These are phyloP conservation scores for Acanthosoma haemorrhoidale DNA, from an alignment of 2,888 invertebrate genomes.

Conservation along the genomic window DNA sequence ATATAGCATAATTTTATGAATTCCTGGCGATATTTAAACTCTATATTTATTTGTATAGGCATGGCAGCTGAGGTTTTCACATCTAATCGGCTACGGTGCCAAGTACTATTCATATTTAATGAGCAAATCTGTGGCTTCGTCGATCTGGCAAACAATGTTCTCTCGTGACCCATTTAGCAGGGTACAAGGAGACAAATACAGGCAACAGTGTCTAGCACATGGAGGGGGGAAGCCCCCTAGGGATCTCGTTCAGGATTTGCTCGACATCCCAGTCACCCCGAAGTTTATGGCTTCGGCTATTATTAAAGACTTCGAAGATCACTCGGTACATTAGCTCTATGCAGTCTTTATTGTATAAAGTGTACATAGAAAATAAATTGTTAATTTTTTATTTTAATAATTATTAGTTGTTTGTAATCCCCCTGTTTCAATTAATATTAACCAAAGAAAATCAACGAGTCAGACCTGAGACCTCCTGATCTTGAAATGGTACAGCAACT, in stretches of 20 bases:
- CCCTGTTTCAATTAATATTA: too few species aligned
- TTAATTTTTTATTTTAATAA: background rate
- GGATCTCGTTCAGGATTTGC: conserved; percentile 66
- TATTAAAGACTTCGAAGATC: conserved; percentile 33
- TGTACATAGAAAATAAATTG: background rate
- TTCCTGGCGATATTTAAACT: too few species aligned
- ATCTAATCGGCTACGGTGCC: conserved; percentile 95
- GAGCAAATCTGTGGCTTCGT: conserved; percentile 86
- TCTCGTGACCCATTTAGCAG: conserved; percentile 69
- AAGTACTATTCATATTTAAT: conserved; percentile 98
- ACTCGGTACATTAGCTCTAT: background rate
- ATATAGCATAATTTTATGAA: too few species aligned
- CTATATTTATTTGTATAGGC: conserved; percentile 61
- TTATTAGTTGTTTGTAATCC: too few species aligned
- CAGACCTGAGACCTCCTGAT: too few species aligned
- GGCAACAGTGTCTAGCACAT: conserved; percentile 70
- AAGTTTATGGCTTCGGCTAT: conserved; percentile 72
- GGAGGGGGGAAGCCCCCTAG: conserved; percentile 82
- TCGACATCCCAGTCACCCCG: conserved; percentile 71
- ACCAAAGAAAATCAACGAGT: too few species aligned
- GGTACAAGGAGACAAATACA: conserved; percentile 69
- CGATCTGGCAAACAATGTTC: conserved; percentile 88
- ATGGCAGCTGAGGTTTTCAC: conserved; percentile 94
- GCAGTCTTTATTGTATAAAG: conserved; percentile 15
- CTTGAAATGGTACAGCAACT: too few species aligned